Evolutionary conservation across 2,888 invertebrate genomes (phyloP).

Genomic region (Protodeltote pygarga): DNA sequence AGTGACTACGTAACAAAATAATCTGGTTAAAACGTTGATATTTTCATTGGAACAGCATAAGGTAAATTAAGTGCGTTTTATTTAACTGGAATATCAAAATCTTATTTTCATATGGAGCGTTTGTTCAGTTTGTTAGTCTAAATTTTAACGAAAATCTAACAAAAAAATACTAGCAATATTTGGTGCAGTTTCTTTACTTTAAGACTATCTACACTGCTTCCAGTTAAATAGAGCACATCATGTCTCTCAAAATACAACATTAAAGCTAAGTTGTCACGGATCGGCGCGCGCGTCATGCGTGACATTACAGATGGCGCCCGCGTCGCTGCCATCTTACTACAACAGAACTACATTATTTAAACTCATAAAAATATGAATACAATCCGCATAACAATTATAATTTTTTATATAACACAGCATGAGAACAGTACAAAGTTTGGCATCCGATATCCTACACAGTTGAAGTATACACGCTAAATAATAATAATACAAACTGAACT

Average conservation of each 20-base stretch:
- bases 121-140: too few species aligned
- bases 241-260: slow-evolving; percentile 23
- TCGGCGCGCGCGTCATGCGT: not conserved
- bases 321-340: not conserved
- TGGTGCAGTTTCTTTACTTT: too few species aligned
- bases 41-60: slow-evolving; percentile 55
- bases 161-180: too few species aligned
- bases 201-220: too few species aligned
- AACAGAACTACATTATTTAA: slow-evolving; percentile 23
- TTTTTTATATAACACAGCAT: slow-evolving; percentile 60
- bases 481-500: slow-evolving; percentile 56
- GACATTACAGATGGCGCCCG: not conserved
- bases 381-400: slow-evolving; percentile 57
- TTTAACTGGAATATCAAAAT: too few species aligned
- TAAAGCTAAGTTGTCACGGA: slow-evolving; percentile 9
- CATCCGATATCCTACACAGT: slow-evolving; percentile 59
- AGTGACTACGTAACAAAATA: slow-evolving; percentile 65
- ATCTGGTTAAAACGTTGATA: slow-evolving; percentile 72
- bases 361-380: slow-evolving; percentile 46
- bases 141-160: too few species aligned
- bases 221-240: too few species aligned
- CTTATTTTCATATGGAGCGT: too few species aligned
- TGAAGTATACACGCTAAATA: slow-evolving; percentile 49
- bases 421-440: slow-evolving; percentile 70
- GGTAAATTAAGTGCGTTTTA: too few species aligned